Percentiles rank a stretch among this genome's conserved stretches.
phyloP scores from a whole-genome alignment of 2,888 invertebrate genomes.

The Acanthococcus lagerstroemiae region DNA sequence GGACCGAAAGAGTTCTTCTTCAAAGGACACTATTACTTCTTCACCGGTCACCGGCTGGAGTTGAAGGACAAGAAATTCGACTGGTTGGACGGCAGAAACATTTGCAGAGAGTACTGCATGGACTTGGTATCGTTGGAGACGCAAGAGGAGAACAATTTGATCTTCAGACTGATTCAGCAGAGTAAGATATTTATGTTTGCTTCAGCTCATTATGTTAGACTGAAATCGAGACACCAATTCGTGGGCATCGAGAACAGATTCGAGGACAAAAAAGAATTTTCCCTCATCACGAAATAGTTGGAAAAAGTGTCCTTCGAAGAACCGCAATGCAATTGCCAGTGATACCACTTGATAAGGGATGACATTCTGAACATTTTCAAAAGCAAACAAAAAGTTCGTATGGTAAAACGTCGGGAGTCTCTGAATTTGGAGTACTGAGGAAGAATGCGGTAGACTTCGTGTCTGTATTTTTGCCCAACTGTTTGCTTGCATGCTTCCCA shows the following conservation, averaged over 20 bases:
- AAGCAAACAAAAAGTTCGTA: too few species aligned
- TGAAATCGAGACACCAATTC: too few species aligned
- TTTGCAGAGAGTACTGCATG: slow-evolving; percentile 89
- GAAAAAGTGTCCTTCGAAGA: neutral
- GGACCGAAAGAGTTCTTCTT: slow-evolving; percentile 85
- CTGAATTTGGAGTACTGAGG: too few species aligned
- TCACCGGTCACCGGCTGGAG: slow-evolving; percentile 67
- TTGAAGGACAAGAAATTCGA: slow-evolving; percentile 72
- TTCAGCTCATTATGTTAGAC: neutral
- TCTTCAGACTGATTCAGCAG: slow-evolving; percentile 77
- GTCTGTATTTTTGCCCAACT: too few species aligned
- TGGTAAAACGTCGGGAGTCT: too few species aligned
- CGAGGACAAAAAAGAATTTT: neutral
- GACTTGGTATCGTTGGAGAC: slow-evolving; percentile 81
- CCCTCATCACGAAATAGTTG: neutral
- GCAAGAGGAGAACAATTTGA: slow-evolving; percentile 80
- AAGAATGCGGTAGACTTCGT: too few species aligned
- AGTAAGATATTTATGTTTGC: slow-evolving; percentile 47
- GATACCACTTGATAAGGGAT: too few species aligned
- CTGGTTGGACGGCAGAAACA: slow-evolving; percentile 82
- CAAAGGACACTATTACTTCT: slow-evolving; percentile 80
- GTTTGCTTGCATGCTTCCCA: too few species aligned
- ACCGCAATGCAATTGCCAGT: too few species aligned
- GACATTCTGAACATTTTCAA: too few species aligned
- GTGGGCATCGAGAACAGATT: too few species aligned